Conservation (phyloP, 2,113 vertebrate species). For the Cyanistes caeruleus region DNA sequence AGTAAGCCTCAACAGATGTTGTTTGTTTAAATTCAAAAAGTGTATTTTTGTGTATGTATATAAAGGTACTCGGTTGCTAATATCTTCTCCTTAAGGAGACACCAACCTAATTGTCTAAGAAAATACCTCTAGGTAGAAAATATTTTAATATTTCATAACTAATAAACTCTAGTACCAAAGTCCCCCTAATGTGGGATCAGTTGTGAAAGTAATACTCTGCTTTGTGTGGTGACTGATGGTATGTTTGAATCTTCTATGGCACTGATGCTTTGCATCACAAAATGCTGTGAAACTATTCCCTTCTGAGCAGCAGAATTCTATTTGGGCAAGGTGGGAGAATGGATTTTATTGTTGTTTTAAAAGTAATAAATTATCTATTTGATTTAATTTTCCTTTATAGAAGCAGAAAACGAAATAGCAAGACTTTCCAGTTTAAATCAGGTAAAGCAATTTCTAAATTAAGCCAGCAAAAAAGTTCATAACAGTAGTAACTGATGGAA, state of each 20-base stretch:
- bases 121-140: not conserved
- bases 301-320: not conserved
- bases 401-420: constrained; percentile 85
- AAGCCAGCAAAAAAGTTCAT: not conserved
- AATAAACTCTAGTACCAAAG: not conserved
- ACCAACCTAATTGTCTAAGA: not conserved
- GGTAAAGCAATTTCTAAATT: constrained; percentile 74
- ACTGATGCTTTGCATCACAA: not conserved
- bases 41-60: not conserved
- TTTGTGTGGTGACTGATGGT: not conserved
- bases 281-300: not conserved
- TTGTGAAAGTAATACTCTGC: not conserved
- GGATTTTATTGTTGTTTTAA: not conserved
- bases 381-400: constrained; percentile 71
- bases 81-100: not conserved
- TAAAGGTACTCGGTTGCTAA: not conserved
- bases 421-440: constrained; percentile 78
- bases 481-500: not conserved
- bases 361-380: not conserved
- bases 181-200: not conserved
- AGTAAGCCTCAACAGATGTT: not conserved
- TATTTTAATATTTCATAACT: not conserved
- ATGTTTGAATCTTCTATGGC: not conserved
- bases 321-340: not conserved
- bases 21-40: not conserved